phyloP scores from a whole-genome alignment of 1,140 invertebrate genomes.

The Varroa destructor region DNA sequence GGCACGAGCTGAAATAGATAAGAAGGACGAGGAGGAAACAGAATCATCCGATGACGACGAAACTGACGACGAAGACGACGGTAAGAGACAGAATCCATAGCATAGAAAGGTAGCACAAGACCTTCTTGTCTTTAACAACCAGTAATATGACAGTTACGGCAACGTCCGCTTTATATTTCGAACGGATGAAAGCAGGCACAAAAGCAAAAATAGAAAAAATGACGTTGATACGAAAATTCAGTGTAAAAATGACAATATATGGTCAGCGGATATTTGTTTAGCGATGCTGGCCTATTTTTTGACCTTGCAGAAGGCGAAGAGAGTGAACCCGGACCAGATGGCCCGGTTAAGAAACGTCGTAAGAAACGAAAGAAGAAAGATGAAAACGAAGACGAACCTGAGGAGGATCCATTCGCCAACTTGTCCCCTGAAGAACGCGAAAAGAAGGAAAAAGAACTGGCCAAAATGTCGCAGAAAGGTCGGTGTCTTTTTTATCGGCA shows the following conservation, averaged over 20 bases:
- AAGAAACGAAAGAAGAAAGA: conserved; percentile 27
- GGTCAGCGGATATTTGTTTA: too few species aligned
- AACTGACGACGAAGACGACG: neutral
- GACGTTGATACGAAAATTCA: too few species aligned
- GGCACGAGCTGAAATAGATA: conserved; percentile 27
- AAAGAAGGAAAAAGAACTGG: conserved; percentile 17
- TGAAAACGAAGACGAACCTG: conserved; percentile 16
- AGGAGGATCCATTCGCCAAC: conserved; percentile 23
- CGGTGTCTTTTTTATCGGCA: neutral
- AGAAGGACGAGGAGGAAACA: conserved; percentile 25
- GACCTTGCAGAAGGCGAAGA: neutral
- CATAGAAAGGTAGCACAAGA: too few species aligned
- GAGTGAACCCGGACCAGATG: neutral
- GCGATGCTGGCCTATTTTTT: neutral
- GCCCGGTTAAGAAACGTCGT: conserved; percentile 1
- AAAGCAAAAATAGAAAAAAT: too few species aligned
- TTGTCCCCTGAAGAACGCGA: conserved; percentile 18
- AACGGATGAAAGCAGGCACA: too few species aligned
- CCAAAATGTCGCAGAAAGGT: conserved; percentile 27
- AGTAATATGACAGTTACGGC: too few species aligned
- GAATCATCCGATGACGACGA: conserved; percentile 21
- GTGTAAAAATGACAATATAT: too few species aligned
- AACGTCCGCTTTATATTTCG: too few species aligned
- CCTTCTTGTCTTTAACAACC: too few species aligned
- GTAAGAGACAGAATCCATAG: neutral